phyloP scores from a whole-genome alignment of 37 sponge, comb jelly and placozoan genomes.

The Geodia barretti region DNA sequence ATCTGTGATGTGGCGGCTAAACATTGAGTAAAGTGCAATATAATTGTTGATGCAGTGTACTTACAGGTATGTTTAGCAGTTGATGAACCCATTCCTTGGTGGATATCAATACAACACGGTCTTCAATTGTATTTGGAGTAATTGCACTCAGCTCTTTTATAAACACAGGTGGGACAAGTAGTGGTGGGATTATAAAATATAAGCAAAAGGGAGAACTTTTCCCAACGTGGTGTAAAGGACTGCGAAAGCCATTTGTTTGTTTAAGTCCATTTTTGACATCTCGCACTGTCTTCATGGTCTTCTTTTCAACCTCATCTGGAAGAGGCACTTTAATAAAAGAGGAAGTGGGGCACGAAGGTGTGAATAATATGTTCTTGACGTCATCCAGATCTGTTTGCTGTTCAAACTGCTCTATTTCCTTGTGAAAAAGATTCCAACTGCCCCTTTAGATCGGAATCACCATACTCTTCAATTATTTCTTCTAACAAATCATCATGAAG shows the following conservation, averaged over 20 bases:
- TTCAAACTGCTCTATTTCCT: neutral
- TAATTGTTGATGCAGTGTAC: no score
- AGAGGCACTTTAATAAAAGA: neutral
- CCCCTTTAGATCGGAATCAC: neutral
- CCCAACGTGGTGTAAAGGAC: neutral
- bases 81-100: neutral
- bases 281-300: neutral
- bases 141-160: neutral
- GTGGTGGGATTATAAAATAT: neutral
- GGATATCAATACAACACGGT: neutral
- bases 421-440: neutral
- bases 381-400: neutral
- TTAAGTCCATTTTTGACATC: neutral
- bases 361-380: no score
- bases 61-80: no score
- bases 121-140: neutral
- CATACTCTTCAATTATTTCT: neutral
- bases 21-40: no score
- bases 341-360: neutral
- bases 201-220: neutral
- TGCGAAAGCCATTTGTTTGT: neutral
- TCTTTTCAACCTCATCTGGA: neutral
- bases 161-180: neutral
- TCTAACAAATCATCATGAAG: neutral
- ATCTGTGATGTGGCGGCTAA: no score